Percentiles rank a stretch among this genome's conserved stretches.
phyloP scores from a whole-genome alignment of 2,888 invertebrate species.

The Netelia fuscicornis region DNA sequence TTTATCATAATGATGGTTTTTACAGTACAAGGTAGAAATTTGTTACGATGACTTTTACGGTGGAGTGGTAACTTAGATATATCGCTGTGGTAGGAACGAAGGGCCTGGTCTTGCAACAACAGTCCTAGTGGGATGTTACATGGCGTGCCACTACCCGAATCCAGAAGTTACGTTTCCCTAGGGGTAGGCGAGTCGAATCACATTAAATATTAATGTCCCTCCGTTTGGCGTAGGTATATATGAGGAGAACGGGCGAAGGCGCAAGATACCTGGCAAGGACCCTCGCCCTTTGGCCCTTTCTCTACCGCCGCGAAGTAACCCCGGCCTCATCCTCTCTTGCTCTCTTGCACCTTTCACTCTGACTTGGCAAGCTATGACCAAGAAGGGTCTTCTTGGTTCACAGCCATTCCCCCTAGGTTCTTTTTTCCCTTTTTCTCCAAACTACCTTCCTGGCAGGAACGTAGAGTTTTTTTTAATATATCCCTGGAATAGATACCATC shows the following conservation, averaged over 20 bases:
- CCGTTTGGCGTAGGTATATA: constrained; percentile 53
- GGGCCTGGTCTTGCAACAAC: not conserved
- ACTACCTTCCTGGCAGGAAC: not conserved
- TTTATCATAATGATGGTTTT: no score
- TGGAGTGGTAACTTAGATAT: no score
- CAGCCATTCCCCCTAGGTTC: constrained; percentile 19
- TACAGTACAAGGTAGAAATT: no score
- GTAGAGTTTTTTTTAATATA: constrained; percentile 44
- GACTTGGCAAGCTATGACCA: constrained; percentile 46
- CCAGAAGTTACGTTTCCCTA: constrained; percentile 71
- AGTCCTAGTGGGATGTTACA: constrained; percentile 32
- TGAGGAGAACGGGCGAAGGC: constrained; percentile 9
- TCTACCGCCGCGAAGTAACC: constrained; percentile 35
- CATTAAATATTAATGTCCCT: constrained; percentile 73
- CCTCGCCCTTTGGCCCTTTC: constrained; percentile 60
- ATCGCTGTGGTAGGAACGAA: not conserved
- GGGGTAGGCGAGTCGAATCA: constrained; percentile 70
- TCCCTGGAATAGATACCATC: constrained; percentile 44
- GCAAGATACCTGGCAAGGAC: constrained; percentile 64
- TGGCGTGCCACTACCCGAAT: constrained; percentile 69
- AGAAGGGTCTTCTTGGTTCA: constrained; percentile 51
- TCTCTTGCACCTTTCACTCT: constrained; percentile 33
- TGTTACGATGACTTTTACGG: no score
- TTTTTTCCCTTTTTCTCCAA: not conserved
- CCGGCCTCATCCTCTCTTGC: not conserved